Percentiles rank a stretch among this genome's conserved stretches.
Evolutionary conservation across 2,113 vertebrate genomes (phyloP).

Genomic region (Mustela nigripes): DNA sequence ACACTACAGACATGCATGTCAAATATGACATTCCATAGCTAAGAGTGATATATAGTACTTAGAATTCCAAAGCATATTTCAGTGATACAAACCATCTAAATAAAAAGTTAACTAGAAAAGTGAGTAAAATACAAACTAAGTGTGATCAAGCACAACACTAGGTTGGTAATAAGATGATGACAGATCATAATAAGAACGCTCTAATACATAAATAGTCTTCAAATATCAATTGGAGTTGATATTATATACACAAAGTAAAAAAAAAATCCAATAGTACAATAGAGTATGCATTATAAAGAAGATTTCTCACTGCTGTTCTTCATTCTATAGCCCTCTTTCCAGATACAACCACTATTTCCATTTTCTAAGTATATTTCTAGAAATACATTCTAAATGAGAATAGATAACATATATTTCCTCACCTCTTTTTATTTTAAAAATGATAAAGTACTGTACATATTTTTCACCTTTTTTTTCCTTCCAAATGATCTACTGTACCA

Average conservation of each 20-base stretch:
- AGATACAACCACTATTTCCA: not conserved
- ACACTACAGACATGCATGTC: not conserved
- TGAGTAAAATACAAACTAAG: slow-evolving; percentile 6
- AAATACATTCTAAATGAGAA: not conserved
- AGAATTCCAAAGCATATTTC: not conserved
- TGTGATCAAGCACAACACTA: not conserved
- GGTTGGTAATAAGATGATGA: not conserved
- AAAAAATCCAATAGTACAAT: not conserved
- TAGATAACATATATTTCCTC: not conserved
- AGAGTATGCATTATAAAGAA: not conserved
- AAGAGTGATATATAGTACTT: not conserved
- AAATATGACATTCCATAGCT: not conserved
- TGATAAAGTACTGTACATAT: not conserved
- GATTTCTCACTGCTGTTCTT: not conserved
- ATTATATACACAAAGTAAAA: not conserved
- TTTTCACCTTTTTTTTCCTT: not conserved
- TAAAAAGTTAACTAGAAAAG: slow-evolving; percentile 44
- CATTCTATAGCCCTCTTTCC: not conserved
- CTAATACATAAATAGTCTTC: not conserved
- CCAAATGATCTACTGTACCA: not conserved
- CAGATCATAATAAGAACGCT: not conserved
- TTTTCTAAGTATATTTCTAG: not conserved
- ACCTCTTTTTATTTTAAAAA: not conserved
- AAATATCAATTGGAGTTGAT: not conserved
- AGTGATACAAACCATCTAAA: not conserved